phyloP scores from a whole-genome alignment of 2,113 vertebrate species.

The Rhodinocichla rosea region DNA sequence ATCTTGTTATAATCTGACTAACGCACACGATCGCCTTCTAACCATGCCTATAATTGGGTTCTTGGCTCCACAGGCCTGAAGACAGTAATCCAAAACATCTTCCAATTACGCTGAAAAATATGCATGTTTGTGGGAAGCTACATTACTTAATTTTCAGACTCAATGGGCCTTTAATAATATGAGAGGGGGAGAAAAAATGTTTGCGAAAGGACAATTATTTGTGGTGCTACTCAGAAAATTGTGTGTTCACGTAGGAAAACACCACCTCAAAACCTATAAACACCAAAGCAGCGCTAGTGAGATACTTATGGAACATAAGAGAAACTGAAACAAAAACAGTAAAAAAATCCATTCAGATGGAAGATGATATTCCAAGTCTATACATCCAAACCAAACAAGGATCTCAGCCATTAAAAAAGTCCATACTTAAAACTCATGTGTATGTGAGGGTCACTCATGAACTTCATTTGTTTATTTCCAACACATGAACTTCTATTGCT shows the following conservation, averaged over 20 bases:
- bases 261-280: background rate
- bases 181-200: too few relatives aligned
- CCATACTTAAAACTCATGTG: fast-evolving
- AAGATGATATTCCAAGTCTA: background rate
- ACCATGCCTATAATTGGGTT: conserved; percentile 24
- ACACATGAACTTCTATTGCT: too few relatives aligned
- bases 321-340: background rate
- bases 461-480: background rate
- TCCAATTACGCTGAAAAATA: background rate
- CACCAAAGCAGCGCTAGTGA: fast-evolving
- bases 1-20: conserved; percentile 33
- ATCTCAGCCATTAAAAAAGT: background rate
- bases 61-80: background rate
- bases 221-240: background rate
- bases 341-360: background rate
- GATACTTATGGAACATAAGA: fast-evolving
- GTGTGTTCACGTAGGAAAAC: background rate
- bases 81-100: conserved; percentile 4
- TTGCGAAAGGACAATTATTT: background rate
- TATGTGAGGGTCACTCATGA: background rate
- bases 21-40: background rate
- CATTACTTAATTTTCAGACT: background rate
- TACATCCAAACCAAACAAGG: background rate
- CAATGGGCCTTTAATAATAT: background rate
- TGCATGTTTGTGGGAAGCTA: background rate